Percentiles rank a stretch among this genome's conserved stretches.
Conservation (phyloP, 2,113 vertebrate genomes). For the Agapornis roseicollis region DNA sequence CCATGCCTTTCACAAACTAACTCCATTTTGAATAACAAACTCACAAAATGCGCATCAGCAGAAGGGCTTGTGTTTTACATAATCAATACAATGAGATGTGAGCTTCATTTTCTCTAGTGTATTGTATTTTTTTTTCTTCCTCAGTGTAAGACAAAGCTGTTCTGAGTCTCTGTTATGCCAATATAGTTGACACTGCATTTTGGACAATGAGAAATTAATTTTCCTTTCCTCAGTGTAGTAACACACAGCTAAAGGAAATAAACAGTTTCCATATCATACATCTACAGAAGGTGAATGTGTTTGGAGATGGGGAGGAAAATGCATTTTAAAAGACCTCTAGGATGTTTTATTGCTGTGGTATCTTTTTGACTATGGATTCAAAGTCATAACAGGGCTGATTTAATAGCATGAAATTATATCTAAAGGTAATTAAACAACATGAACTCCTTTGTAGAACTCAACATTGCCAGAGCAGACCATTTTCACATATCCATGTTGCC, state of each 20-base stretch:
- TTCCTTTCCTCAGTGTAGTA: background rate
- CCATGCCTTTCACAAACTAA: background rate
- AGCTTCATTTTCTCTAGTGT: background rate
- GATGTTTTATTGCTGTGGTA: background rate
- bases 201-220: background rate
- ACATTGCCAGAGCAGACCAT: background rate
- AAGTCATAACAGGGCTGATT: background rate
- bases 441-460: slow-evolving; percentile 22
- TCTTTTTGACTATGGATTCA: background rate
- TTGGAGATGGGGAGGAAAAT: background rate
- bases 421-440: slow-evolving; percentile 53
- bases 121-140: rapidly evolving
- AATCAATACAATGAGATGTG: background rate
- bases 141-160: background rate
- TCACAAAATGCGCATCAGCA: background rate
- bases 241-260: background rate
- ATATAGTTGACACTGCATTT: background rate
- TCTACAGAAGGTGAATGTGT: background rate
- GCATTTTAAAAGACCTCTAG: background rate
- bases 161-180: background rate
- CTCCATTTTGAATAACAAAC: background rate
- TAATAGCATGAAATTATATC: background rate
- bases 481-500: background rate
- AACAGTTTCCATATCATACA: background rate
- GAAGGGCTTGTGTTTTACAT: background rate